A percentile compares a stretch with the other conserved stretches of the same genome.
These are phyloP conservation scores for Aquatica leii DNA, from an alignment of 2,888 invertebrate genomes.

Conservation along the genomic window DNA sequence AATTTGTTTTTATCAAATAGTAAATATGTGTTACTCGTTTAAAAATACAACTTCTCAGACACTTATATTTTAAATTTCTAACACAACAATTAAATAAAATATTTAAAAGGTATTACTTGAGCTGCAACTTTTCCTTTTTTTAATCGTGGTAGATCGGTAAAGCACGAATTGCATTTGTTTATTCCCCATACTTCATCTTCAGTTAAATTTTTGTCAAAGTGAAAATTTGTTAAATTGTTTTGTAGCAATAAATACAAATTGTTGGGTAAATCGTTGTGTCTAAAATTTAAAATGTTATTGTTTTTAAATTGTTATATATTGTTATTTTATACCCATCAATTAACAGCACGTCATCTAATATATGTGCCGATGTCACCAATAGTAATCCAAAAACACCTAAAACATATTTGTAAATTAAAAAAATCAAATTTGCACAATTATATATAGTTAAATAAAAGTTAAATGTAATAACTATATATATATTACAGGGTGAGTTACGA, in stretches of 20 bases:
- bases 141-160: conserved; percentile 65
- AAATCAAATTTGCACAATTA: no score
- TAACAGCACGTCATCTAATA: conserved; percentile 23
- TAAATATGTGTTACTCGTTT: no score
- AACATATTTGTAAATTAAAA: conserved; percentile 1
- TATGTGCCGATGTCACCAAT: conserved; percentile 6
- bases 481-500: no score
- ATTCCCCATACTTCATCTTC: conserved; percentile 59
- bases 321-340: conserved; percentile 29
- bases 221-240: conserved; percentile 58
- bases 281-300: conserved; percentile 50
- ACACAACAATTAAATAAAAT: no score
- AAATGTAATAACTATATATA: no score
- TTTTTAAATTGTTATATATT: conserved; percentile 6
- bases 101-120: no score
- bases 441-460: no score
- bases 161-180: conserved; percentile 53
- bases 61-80: no score
- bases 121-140: conserved; percentile 64
- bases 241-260: conserved; percentile 56
- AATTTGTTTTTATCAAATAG: no score
- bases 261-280: conserved; percentile 64
- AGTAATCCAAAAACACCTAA: neutral
- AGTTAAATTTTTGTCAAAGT: conserved; percentile 57
- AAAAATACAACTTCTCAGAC: no score